Percentiles rank a stretch among this genome's conserved stretches.
Evolutionary conservation across 1,140 invertebrate genomes (phyloP).

Genomic region (Papilio xuthus): DNA sequence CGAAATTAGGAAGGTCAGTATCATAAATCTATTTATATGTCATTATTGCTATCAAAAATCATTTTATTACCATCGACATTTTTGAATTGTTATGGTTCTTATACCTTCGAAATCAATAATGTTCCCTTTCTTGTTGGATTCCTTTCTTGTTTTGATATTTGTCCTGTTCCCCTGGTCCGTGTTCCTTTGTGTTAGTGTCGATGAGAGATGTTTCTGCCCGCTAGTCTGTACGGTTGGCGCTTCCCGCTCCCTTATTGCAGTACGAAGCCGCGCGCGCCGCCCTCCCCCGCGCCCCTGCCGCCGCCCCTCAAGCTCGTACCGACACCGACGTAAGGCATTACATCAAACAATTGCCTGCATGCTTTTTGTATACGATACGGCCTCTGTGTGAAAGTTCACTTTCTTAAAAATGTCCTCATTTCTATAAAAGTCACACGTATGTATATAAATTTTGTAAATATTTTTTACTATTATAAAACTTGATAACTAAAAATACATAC

Average conservation of each 20-base stretch:
- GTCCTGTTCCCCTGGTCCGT: conserved; percentile 46
- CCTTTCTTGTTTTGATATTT: conserved; percentile 43
- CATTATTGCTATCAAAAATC: conserved; percentile 38
- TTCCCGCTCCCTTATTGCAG: conserved; percentile 96
- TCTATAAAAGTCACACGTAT: background rate
- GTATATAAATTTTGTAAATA: conserved; percentile 40
- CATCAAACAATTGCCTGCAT: conserved; percentile 69
- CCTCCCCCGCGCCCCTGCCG: conserved; percentile 88
- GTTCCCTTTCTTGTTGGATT: conserved; percentile 43
- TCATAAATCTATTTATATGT: background rate
- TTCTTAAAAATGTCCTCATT: background rate
- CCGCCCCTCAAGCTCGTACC: conserved; percentile 87
- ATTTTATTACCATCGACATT: conserved; percentile 64
- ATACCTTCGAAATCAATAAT: conserved; percentile 33
- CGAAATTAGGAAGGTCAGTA: conserved; percentile 89
- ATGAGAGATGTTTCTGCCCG: conserved; percentile 82
- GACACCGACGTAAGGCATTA: conserved; percentile 84
- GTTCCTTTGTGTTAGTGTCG: conserved; percentile 69
- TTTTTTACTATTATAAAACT: background rate
- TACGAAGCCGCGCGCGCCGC: conserved; percentile 88
- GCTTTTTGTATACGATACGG: conserved; percentile 70
- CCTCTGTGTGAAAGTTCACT: conserved; percentile 56
- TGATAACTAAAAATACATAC: background rate
- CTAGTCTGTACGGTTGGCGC: conserved; percentile 96
- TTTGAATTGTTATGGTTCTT: conserved; percentile 36